Conservation (phyloP, 2,888 invertebrate genomes). For the Junonia oenone region DNA sequence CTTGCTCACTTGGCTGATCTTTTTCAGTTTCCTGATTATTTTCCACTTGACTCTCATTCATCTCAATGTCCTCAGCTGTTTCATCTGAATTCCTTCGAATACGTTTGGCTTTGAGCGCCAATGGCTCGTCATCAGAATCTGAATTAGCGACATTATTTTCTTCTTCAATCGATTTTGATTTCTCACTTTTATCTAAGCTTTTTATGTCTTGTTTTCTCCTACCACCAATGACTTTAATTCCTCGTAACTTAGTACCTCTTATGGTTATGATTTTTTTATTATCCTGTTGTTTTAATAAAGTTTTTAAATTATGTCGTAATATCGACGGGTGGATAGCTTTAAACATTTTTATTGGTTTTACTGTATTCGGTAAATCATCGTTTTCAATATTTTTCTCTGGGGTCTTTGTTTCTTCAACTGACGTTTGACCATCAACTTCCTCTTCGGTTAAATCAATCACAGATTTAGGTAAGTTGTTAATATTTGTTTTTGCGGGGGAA, state of each 20-base stretch:
- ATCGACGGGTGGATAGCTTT: slow-evolving; percentile 33
- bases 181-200: background rate
- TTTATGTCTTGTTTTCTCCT: slow-evolving; percentile 11
- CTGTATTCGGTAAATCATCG: background rate
- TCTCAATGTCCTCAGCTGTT: background rate
- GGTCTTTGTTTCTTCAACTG: background rate
- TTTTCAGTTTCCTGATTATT: background rate
- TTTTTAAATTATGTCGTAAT: slow-evolving; percentile 16
- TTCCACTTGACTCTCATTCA: background rate
- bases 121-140: slow-evolving; percentile 41
- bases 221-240: background rate
- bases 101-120: slow-evolving; percentile 49
- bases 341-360: slow-evolving; percentile 42
- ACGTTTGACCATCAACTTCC: slow-evolving; percentile 22
- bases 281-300: slow-evolving; percentile 10
- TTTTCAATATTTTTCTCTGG: slow-evolving; percentile 2
- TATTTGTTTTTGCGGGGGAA: background rate
- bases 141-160: background rate
- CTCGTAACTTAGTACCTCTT: background rate
- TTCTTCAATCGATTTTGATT: slow-evolving; percentile 9
- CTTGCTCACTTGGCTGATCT: background rate
- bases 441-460: slow-evolving; percentile 61
- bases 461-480: slow-evolving; percentile 1
- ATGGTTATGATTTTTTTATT: background rate
- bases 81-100: slow-evolving; percentile 23